phyloP scores from a whole-genome alignment of 2,113 vertebrate species.

The Rhabdomys dilectus region DNA sequence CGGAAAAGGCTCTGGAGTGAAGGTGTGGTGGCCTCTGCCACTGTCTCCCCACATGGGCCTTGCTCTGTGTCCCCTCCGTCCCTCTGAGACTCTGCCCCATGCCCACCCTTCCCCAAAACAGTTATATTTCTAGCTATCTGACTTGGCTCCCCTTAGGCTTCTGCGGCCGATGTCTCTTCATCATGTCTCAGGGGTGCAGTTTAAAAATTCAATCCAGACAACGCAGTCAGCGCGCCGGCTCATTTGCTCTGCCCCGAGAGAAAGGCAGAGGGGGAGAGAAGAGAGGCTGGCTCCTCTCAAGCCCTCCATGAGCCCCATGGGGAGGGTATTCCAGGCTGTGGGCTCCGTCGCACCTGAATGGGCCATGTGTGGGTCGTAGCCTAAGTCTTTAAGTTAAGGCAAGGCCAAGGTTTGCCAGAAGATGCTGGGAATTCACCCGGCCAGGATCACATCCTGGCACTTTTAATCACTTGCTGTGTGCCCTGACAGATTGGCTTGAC shows the following conservation, averaged over 20 bases:
- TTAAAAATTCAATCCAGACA: conserved; percentile 60
- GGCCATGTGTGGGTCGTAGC: background rate
- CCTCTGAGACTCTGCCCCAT: background rate
- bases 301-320: background rate
- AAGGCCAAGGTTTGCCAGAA: fast-evolving
- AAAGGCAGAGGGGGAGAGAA: background rate
- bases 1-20: background rate
- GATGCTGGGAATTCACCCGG: fast-evolving
- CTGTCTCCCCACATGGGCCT: background rate
- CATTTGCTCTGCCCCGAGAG: background rate
- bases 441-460: background rate
- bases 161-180: fast-evolving
- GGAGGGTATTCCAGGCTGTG: background rate
- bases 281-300: background rate
- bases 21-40: background rate
- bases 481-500: fast-evolving
- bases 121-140: background rate
- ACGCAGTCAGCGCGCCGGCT: background rate
- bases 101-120: background rate
- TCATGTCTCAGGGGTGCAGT: conserved; percentile 1
- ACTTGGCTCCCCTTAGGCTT: fast-evolving
- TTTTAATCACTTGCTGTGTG: background rate
- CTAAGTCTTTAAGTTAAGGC: background rate
- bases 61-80: no score
- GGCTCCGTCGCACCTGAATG: background rate